Evolutionary conservation across 2,113 vertebrate genomes (phyloP).

Genomic region (Nibea coibor): DNA sequence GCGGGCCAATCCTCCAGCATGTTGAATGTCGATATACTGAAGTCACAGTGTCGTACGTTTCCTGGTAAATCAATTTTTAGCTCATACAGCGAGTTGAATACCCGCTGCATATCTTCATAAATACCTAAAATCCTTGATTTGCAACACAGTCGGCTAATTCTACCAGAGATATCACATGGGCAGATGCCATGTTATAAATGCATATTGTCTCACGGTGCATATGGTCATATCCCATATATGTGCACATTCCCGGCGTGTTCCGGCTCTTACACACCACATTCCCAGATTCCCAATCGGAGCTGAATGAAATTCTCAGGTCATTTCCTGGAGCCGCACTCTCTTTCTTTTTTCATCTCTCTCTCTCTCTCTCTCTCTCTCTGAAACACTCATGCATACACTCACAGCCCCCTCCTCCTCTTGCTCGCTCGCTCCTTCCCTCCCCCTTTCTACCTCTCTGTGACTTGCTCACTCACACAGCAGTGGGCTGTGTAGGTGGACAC

Average conservation of each 20-base stretch:
- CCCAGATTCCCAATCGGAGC: slow-evolving; percentile 56
- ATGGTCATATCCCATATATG: neutral
- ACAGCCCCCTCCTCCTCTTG: slow-evolving; percentile 27
- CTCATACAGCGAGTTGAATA: neutral
- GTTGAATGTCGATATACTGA: neutral
- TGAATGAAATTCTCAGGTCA: slow-evolving; percentile 82
- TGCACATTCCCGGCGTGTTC: neutral
- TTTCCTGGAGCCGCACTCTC: slow-evolving; percentile 79
- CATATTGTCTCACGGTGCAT: neutral
- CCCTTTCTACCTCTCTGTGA: slow-evolving; percentile 60
- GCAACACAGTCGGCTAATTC: too few relatives aligned
- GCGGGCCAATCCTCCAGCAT: neutral
- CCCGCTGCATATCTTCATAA: neutral
- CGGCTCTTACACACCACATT: slow-evolving; percentile 20
- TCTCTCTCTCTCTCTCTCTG: slow-evolving; percentile 22
- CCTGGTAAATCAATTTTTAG: neutral
- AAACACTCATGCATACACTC: slow-evolving; percentile 26
- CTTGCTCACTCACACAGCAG: slow-evolving; percentile 71
- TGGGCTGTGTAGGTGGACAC: slow-evolving; percentile 77
- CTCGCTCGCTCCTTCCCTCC: slow-evolving; percentile 61
- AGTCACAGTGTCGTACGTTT: neutral
- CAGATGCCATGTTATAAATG: neutral
- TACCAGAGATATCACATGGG: neutral
- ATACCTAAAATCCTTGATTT: neutral
- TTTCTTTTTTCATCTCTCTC: slow-evolving; percentile 53